phyloP scores from a whole-genome alignment of 2,797 vertebrate species.

The Buceros bicornis region DNA sequence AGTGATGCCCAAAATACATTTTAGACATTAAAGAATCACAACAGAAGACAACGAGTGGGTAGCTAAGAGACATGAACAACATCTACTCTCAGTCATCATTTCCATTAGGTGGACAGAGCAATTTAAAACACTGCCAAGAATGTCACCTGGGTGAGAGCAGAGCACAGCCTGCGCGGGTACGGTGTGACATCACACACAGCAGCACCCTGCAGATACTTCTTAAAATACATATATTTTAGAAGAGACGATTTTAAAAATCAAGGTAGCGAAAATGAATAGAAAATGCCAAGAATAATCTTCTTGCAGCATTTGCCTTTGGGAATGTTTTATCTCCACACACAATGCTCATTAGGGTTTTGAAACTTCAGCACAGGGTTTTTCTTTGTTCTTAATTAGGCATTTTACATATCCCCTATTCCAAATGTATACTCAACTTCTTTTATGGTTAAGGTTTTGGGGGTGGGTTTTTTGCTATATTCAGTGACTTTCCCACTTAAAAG shows the following conservation, averaged over 20 bases:
- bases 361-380: not conserved
- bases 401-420: not conserved
- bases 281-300: conserved; percentile 27
- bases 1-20: not conserved
- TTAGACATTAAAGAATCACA: conserved; percentile 4
- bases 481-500: not conserved
- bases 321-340: conserved; percentile 29
- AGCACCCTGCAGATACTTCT: not conserved
- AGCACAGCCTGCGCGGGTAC: not conserved
- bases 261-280: not conserved
- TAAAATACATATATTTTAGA: not conserved
- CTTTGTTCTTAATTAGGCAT: not conserved
- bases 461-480: not conserved
- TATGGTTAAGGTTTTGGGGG: not conserved
- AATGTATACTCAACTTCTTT: not conserved
- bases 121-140: not conserved
- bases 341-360: not conserved
- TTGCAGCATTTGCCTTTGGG: conserved; percentile 40
- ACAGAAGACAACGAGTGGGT: not conserved
- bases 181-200: not conserved
- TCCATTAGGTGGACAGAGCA: not conserved
- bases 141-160: not conserved
- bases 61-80: not conserved
- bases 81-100: not conserved
- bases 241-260: conserved; percentile 35